Evolutionary conservation across 2,888 invertebrate species (phyloP).

Genomic region (Drosophila crucigera): DNA sequence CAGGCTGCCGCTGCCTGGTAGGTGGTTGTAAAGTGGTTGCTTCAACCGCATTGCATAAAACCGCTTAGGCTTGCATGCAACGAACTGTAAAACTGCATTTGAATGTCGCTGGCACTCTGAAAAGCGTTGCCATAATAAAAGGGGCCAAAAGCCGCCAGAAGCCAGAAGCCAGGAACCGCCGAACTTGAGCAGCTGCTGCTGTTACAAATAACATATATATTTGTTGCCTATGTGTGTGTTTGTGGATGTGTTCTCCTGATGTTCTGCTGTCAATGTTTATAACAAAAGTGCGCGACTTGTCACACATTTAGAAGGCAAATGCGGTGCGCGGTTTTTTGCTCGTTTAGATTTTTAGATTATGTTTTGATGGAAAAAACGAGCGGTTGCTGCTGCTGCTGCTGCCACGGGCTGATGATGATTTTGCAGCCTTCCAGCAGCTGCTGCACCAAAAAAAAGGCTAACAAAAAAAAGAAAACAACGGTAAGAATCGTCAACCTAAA

Average conservation of each 20-base stretch:
- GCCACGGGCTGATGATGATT: conserved; percentile 46
- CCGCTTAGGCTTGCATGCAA: conserved; percentile 78
- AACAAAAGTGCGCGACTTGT: conserved; percentile 73
- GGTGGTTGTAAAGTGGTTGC: conserved; percentile 27
- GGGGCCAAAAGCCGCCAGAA: conserved; percentile 11
- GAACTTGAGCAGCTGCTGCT: conserved; percentile 44
- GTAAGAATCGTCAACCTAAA: conserved; percentile 55
- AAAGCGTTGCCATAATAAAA: conserved; percentile 13
- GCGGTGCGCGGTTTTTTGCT: conserved; percentile 54
- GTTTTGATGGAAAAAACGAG: conserved; percentile 50
- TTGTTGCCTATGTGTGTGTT: neutral
- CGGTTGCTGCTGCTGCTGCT: conserved; percentile 7
- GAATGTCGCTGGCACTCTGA: conserved; percentile 50
- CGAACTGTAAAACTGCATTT: conserved; percentile 78
- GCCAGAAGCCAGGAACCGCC: conserved; percentile 12
- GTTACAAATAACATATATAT: neutral
- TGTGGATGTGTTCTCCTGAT: neutral
- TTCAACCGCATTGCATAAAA: conserved; percentile 59
- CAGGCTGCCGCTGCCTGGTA: neutral
- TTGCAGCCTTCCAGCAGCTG: conserved; percentile 28
- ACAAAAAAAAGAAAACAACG: conserved; percentile 15
- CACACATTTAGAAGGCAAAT: conserved; percentile 66
- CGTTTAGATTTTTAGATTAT: conserved; percentile 75
- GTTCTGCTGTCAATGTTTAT: conserved; percentile 62
- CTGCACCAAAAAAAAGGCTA: neutral